Evolutionary conservation across 2,888 invertebrate genomes (phyloP).

Genomic region (Caenorhabditis auriculariae): DNA sequence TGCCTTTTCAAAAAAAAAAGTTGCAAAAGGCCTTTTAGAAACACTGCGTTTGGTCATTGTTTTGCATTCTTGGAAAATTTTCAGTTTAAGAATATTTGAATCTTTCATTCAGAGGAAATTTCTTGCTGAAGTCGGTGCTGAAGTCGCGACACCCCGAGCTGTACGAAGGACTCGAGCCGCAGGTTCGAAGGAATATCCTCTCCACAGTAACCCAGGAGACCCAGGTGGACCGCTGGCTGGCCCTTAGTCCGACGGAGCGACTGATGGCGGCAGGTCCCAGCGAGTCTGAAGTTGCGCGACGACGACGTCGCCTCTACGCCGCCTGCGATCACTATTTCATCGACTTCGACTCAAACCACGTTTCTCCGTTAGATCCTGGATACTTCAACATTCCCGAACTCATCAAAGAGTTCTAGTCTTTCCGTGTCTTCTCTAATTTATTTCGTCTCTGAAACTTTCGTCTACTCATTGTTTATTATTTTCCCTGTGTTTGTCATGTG

Average conservation of each 20-base stretch:
- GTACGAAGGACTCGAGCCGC: constrained; percentile 27
- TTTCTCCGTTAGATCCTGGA: constrained; percentile 42
- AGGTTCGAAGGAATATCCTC: constrained; percentile 5
- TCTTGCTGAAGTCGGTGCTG: constrained; percentile 48
- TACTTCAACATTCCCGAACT: constrained; percentile 26
- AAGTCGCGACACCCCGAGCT: constrained; percentile 45
- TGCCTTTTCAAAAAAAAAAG: too few species aligned
- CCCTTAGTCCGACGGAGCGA: constrained; percentile 37
- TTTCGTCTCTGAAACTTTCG: too few species aligned
- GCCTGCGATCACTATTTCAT: constrained; percentile 45
- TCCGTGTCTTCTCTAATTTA: background rate
- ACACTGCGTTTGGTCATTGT: too few species aligned
- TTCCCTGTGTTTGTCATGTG: too few species aligned
- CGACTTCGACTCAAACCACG: constrained; percentile 50
- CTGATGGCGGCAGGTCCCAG: constrained; percentile 24
- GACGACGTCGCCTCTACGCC: constrained; percentile 27
- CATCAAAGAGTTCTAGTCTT: constrained; percentile 7
- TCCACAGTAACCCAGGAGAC: background rate
- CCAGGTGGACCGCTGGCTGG: constrained; percentile 41
- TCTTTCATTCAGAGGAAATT: constrained; percentile 34
- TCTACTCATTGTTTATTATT: too few species aligned
- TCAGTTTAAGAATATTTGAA: too few species aligned
- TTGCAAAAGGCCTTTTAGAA: too few species aligned
- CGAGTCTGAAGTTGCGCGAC: constrained; percentile 12
- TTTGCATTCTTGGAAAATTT: too few species aligned